Evolutionary conservation across 2,113 vertebrate genomes (phyloP).

Genomic region (Pseudolaguvia tuberculata): DNA sequence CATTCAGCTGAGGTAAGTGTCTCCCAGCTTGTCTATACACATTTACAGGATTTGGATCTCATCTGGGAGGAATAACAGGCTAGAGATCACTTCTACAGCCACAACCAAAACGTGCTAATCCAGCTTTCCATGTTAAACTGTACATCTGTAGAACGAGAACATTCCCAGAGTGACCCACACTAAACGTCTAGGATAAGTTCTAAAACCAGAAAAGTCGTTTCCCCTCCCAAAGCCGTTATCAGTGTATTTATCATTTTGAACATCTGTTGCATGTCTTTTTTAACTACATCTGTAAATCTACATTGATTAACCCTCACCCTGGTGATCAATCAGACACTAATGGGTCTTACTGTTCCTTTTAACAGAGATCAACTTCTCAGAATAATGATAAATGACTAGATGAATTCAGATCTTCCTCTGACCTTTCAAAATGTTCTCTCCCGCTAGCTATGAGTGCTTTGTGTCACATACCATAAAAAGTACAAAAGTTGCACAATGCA

Average conservation of each 20-base stretch:
- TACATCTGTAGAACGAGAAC: neutral
- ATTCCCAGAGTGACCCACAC: neutral
- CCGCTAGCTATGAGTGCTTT: slow-evolving; percentile 2
- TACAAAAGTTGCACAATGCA: slow-evolving; percentile 34
- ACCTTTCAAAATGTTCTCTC: slow-evolving; percentile 37
- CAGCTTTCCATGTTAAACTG: slow-evolving; percentile 9
- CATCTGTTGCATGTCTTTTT: slow-evolving; percentile 8
- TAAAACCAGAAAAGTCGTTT: neutral
- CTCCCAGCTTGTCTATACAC: slow-evolving; percentile 10
- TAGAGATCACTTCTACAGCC: slow-evolving; percentile 16
- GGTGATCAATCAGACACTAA: slow-evolving; percentile 1
- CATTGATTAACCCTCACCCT: neutral
- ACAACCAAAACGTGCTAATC: neutral
- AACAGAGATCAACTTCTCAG: neutral
- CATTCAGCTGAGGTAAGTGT: neutral
- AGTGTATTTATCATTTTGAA: slow-evolving; percentile 16
- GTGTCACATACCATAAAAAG: slow-evolving; percentile 42
- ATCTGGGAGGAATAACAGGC: neutral
- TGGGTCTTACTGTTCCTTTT: neutral
- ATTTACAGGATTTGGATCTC: slow-evolving; percentile 5
- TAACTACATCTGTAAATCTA: slow-evolving; percentile 9
- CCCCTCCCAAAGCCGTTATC: neutral
- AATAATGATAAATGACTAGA: slow-evolving; percentile 13
- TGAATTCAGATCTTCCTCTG: slow-evolving; percentile 36
- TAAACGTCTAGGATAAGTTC: slow-evolving; percentile 8